phyloP scores from a whole-genome alignment of 2,797 vertebrate genomes.

The Onychomys torridus region DNA sequence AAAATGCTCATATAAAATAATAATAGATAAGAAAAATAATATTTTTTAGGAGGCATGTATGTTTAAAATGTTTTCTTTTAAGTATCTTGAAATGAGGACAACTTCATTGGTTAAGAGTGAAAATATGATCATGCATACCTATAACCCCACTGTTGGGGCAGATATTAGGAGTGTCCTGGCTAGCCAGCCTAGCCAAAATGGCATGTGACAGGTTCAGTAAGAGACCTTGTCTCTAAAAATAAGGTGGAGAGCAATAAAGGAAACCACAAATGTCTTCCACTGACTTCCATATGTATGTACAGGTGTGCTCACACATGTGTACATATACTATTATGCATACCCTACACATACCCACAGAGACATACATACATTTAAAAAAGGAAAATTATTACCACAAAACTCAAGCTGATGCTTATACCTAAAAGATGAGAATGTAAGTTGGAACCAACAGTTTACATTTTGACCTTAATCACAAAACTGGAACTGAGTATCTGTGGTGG shows the following conservation, averaged over 20 bases:
- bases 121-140: background rate
- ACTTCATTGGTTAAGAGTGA: background rate
- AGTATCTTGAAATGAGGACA: background rate
- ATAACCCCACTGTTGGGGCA: background rate
- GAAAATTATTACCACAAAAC: background rate
- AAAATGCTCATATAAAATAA: background rate
- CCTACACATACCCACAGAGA: background rate
- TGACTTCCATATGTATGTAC: background rate
- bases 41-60: background rate
- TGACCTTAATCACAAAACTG: background rate
- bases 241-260: background rate
- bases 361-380: background rate
- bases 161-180: background rate
- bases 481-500: background rate
- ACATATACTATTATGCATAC: background rate
- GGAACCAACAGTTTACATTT: background rate
- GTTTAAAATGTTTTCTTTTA: background rate
- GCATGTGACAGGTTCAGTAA: background rate
- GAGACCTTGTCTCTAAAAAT: background rate
- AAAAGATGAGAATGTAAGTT: background rate
- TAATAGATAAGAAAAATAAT: background rate
- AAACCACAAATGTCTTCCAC: background rate
- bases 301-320: background rate
- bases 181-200: background rate
- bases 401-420: background rate